A percentile compares a stretch with the other conserved stretches of the same genome.
These are phyloP conservation scores for Ornithorhynchus anatinus DNA, from an alignment of 2,113 vertebrate genomes.

Conservation along the genomic window DNA sequence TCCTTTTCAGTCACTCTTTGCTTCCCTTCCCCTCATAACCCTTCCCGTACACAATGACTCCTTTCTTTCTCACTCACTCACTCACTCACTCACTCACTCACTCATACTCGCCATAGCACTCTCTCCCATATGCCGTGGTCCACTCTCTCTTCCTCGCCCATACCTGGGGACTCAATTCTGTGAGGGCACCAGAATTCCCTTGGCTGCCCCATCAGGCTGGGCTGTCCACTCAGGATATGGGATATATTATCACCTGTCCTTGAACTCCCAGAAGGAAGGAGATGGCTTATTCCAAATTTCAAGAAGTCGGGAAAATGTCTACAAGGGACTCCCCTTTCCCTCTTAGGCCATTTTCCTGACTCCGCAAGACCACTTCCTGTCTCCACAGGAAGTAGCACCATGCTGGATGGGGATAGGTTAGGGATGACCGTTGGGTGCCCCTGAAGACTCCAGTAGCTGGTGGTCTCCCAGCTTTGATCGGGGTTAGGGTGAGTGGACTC, in stretches of 20 bases:
- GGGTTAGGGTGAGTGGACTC: not conserved
- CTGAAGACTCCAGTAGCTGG: no score
- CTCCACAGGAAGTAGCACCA: slow-evolving; percentile 11
- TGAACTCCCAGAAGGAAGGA: not conserved
- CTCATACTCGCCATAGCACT: not conserved
- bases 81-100: not conserved
- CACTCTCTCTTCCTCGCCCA: no score
- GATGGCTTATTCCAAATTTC: not conserved
- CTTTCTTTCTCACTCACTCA: not conserved
- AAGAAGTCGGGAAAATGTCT: not conserved
- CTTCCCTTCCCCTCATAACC: not conserved
- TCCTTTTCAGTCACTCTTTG: not conserved
- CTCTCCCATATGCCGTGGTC: no score
- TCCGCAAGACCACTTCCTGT: slow-evolving; percentile 8
- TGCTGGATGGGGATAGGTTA: not conserved
- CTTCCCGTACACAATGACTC: not conserved
- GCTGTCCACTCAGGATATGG: not conserved
- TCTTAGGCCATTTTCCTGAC: not conserved
- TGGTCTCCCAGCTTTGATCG: no score
- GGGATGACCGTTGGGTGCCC: not conserved
- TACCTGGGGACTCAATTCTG: no score
- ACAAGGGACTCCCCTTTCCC: not conserved
- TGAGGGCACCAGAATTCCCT: no score
- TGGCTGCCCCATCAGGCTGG: no score
- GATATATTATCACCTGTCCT: not conserved